phyloP scores from a whole-genome alignment of 2,888 invertebrate genomes.

The Ochropleura plecta region DNA sequence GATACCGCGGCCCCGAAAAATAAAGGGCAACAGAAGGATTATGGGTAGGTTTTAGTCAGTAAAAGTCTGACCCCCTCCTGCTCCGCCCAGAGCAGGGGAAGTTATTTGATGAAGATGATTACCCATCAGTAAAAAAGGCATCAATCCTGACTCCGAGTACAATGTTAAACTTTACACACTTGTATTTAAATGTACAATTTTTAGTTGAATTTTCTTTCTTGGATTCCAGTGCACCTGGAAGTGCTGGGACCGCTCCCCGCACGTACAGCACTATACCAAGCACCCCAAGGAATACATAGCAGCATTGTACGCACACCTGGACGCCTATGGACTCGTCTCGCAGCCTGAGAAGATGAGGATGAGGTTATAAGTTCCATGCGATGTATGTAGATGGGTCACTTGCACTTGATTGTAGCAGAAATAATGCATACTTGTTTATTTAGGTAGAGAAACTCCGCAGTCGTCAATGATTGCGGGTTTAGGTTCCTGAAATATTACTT shows the following conservation, averaged over 20 bases:
- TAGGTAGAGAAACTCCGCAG: not conserved
- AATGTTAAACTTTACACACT: too few relatives aligned
- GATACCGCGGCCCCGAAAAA: too few relatives aligned
- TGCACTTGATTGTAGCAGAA: not conserved
- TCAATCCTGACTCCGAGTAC: too few relatives aligned
- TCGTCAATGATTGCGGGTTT: not conserved
- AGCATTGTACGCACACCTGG: conserved; percentile 92
- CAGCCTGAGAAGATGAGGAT: conserved; percentile 83
- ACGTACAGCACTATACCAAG: conserved; percentile 92
- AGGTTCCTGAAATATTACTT: not conserved
- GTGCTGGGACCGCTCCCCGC: conserved; percentile 94
- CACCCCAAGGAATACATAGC: conserved; percentile 93
- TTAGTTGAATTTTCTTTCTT: not conserved
- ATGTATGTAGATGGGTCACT: conserved; percentile 9
- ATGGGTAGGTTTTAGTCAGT: too few relatives aligned
- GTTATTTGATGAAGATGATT: too few relatives aligned
- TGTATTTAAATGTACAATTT: not conserved
- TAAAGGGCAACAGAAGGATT: too few relatives aligned
- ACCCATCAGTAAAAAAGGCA: too few relatives aligned
- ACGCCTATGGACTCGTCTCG: conserved; percentile 87
- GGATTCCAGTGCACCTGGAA: conserved; percentile 91
- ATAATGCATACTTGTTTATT: not conserved
- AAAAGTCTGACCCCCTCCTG: too few relatives aligned
- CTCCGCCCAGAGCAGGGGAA: too few relatives aligned
- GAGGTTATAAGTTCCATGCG: conserved; percentile 69